A percentile compares a stretch with the other conserved stretches of the same genome.
phyloP scores from a whole-genome alignment of 1,140 invertebrate species.

The Oreohelix idahoensis region DNA sequence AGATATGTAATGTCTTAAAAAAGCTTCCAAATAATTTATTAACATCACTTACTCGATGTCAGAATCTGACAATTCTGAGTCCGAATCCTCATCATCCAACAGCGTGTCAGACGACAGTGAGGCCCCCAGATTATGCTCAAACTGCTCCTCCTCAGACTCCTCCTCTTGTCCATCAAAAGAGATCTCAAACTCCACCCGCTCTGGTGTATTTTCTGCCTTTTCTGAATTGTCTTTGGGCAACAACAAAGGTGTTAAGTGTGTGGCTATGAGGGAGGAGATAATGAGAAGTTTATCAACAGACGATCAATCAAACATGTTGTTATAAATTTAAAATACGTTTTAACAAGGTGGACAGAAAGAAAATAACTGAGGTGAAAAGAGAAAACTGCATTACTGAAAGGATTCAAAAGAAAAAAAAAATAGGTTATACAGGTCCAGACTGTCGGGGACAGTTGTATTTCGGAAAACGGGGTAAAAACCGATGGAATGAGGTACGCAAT shows the following conservation, averaged over 20 bases:
- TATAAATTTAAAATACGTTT: too few species aligned
- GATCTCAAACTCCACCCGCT: slow-evolving; percentile 87
- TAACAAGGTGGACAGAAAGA: too few species aligned
- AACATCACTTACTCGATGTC: slow-evolving; percentile 28
- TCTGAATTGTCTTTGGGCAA: slow-evolving; percentile 44
- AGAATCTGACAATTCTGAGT: slow-evolving; percentile 45
- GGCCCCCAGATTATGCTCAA: slow-evolving; percentile 65
- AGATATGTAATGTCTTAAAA: too few species aligned
- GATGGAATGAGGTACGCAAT: too few species aligned
- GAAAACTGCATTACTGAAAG: too few species aligned
- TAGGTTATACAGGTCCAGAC: too few species aligned
- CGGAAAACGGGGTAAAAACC: too few species aligned
- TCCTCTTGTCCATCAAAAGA: slow-evolving; percentile 74
- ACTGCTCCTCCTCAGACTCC: slow-evolving; percentile 77
- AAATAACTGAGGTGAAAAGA: too few species aligned
- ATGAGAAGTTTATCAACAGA: too few species aligned
- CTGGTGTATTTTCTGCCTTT: slow-evolving; percentile 78
- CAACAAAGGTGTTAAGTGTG: slow-evolving; percentile 49
- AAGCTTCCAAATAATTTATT: neutral
- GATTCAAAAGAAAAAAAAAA: too few species aligned
- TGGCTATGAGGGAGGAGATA: neutral
- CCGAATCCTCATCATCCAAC: slow-evolving; percentile 85
- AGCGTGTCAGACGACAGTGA: slow-evolving; percentile 68
- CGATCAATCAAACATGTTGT: too few species aligned
- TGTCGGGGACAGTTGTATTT: too few species aligned